A percentile compares a stretch with the other conserved stretches of the same genome.
These are phyloP conservation scores for Drosophila kambysellisi DNA, from an alignment of 2,888 invertebrate genomes.

Conservation along the genomic window DNA sequence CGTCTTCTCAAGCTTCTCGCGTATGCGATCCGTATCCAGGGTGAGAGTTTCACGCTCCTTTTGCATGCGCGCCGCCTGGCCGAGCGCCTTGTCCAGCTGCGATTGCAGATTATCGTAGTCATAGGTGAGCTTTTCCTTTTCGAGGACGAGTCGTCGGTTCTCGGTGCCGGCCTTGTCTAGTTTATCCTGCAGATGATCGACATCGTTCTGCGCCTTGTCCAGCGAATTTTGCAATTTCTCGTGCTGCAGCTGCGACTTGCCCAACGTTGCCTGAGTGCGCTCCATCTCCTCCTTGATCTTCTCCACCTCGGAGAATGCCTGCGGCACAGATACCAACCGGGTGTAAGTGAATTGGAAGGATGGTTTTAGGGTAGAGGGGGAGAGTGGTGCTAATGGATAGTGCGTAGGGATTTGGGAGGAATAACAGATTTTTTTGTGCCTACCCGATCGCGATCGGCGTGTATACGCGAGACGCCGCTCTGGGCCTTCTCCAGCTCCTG, in stretches of 20 bases:
- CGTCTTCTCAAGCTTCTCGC: conserved; percentile 95
- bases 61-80: conserved; percentile 93
- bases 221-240: conserved; percentile 95
- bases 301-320: conserved; percentile 92
- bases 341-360: conserved; percentile 16
- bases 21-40: conserved; percentile 93
- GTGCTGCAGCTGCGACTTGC: conserved; percentile 95
- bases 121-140: conserved; percentile 95
- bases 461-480: conserved; percentile 92
- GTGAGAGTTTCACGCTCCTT: conserved; percentile 95
- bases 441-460: conserved; percentile 93
- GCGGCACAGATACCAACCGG: conserved; percentile 27
- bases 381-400: not conserved
- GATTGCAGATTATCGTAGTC: conserved; percentile 96
- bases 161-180: conserved; percentile 93
- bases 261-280: conserved; percentile 94
- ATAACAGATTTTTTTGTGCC: conserved; percentile 33
- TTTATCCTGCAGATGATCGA: conserved; percentile 95
- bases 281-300: conserved; percentile 95
- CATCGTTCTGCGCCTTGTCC: conserved; percentile 95
- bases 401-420: not conserved
- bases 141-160: conserved; percentile 90
- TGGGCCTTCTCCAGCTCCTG: conserved; percentile 96
- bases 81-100: conserved; percentile 95
- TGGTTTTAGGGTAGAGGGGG: not conserved